Conservation (phyloP, 2,113 vertebrate species). For the Myiozetetes cayanensis region DNA sequence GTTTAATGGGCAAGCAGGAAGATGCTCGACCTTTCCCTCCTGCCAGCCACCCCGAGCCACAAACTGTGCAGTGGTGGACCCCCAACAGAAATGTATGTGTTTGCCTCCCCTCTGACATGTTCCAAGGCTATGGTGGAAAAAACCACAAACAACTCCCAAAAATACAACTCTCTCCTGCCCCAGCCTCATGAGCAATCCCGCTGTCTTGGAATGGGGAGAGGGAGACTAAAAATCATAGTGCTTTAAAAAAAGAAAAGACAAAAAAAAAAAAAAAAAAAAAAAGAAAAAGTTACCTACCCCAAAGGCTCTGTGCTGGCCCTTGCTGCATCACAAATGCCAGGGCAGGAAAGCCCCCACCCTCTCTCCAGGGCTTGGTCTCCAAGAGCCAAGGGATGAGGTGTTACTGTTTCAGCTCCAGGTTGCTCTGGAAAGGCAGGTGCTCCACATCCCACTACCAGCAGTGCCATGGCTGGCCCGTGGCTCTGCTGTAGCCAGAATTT, state of each 20-base stretch:
- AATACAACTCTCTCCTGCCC: neutral
- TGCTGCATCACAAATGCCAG: neutral
- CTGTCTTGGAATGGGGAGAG: neutral
- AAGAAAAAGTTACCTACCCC: neutral
- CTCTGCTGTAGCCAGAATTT: neutral
- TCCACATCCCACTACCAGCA: neutral
- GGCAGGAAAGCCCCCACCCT: neutral
- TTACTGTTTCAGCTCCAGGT: neutral
- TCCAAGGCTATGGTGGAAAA: neutral
- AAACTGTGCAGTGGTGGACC: rapidly evolving
- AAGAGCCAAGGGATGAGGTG: neutral
- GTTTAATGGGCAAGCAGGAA: neutral
- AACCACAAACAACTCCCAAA: neutral
- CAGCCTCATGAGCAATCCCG: neutral
- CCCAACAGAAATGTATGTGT: neutral
- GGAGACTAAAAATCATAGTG: neutral
- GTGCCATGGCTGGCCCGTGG: neutral
- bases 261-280: neutral
- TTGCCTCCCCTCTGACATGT: neutral
- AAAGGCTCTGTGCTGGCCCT: neutral
- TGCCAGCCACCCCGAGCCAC: neutral
- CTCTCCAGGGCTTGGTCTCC: neutral
- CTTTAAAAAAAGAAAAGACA: neutral
- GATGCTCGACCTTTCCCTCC: neutral
- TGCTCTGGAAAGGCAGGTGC: neutral